Evolutionary conservation across 2,113 vertebrate species (phyloP).

Genomic region (Notarius quadriscutis): DNA sequence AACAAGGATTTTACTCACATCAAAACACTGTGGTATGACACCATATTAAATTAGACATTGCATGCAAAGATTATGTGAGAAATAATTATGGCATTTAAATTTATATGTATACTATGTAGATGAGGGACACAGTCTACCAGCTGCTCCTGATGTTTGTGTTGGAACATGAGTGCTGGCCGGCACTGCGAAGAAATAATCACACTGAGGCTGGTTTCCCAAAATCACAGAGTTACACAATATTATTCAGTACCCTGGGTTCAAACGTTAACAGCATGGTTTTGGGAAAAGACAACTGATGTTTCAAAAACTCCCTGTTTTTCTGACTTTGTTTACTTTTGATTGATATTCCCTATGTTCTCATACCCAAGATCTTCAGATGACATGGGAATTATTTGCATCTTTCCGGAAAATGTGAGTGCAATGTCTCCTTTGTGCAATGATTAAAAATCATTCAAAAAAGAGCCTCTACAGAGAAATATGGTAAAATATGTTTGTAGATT

Average conservation of each 20-base stretch:
- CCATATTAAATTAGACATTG: neutral
- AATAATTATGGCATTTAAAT: neutral
- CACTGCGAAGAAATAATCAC: constrained; percentile 15
- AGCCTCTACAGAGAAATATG: neutral
- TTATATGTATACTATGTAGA: neutral
- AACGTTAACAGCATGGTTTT: constrained; percentile 4
- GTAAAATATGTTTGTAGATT: neutral
- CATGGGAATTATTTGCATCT: neutral
- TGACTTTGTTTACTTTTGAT: neutral
- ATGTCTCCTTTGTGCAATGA: neutral
- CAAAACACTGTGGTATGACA: neutral
- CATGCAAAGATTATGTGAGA: neutral
- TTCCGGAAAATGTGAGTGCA: neutral
- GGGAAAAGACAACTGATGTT: neutral
- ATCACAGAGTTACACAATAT: constrained; percentile 9
- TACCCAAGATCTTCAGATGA: neutral
- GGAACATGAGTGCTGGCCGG: constrained; percentile 1
- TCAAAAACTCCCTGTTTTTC: neutral
- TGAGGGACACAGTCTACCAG: neutral
- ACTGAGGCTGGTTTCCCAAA: constrained; percentile 18
- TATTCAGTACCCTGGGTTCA: neutral
- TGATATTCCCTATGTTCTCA: neutral
- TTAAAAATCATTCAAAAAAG: neutral
- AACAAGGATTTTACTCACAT: neutral
- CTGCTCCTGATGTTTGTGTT: constrained; percentile 36